Percentiles rank a stretch among this genome's conserved stretches.
Evolutionary conservation across 2,888 invertebrate genomes (phyloP).

Genomic region (Amphipoea oculea): DNA sequence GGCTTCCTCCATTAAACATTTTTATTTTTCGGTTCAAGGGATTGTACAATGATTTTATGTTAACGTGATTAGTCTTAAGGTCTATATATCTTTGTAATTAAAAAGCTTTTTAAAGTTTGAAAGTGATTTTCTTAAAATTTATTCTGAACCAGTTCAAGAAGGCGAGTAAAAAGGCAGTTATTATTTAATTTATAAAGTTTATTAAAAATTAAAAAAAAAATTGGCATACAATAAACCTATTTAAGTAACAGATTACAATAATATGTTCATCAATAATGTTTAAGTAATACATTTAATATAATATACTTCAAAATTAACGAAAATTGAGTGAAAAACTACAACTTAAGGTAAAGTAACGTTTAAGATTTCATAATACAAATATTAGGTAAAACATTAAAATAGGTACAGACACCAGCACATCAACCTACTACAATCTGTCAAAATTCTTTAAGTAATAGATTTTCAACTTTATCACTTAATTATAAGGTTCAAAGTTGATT

Average conservation of each 20-base stretch:
- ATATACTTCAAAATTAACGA: slow-evolving; percentile 59
- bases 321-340: slow-evolving; percentile 32
- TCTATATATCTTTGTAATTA: slow-evolving; percentile 27
- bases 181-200: slow-evolving; percentile 62
- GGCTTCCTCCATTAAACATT: slow-evolving; percentile 77
- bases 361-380: neutral
- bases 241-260: slow-evolving; percentile 83
- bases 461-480: no score
- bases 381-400: slow-evolving; percentile 19
- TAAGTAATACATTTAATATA: slow-evolving; percentile 57
- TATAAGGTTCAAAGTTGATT: no score
- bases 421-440: no score
- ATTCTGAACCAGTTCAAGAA: neutral
- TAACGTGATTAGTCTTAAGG: neutral
- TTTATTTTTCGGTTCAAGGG: slow-evolving; percentile 22
- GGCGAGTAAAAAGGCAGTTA: neutral
- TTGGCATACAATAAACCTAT: slow-evolving; percentile 73
- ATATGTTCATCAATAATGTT: slow-evolving; percentile 83
- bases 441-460: no score
- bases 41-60: slow-evolving; percentile 45
- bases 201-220: slow-evolving; percentile 70
- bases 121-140: neutral
- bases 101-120: slow-evolving; percentile 30
- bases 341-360: slow-evolving; percentile 13
- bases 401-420: no score